Evolutionary conservation across 2,113 vertebrate species (phyloP).

Genomic region (Syngnathus floridae): DNA sequence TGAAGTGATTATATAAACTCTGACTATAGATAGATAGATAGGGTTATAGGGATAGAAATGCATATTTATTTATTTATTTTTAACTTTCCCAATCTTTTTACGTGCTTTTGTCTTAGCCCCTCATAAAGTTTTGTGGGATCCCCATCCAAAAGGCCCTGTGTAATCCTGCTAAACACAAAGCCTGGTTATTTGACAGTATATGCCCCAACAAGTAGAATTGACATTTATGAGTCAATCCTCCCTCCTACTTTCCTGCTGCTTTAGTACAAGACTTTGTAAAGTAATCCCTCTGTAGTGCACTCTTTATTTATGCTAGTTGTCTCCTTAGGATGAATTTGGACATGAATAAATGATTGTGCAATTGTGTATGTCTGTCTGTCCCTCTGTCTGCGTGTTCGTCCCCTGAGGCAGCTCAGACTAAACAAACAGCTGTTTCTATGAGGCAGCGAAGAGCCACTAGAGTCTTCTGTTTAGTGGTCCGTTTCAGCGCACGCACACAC

Average conservation of each 20-base stretch:
- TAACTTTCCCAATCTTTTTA: too few relatives aligned
- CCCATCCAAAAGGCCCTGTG: not conserved
- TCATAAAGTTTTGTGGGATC: not conserved
- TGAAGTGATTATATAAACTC: too few relatives aligned
- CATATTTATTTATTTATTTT: too few relatives aligned
- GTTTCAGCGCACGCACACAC: conserved; percentile 41
- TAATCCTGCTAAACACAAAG: not conserved
- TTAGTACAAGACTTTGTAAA: conserved; percentile 38
- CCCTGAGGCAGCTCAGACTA: conserved; percentile 58
- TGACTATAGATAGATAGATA: too few relatives aligned
- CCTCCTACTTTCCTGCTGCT: conserved; percentile 8
- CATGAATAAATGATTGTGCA: conserved; percentile 60
- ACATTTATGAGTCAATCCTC: conserved; percentile 6
- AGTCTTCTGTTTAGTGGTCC: conserved; percentile 61
- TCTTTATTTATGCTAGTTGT: conserved; percentile 47
- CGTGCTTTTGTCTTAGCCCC: not conserved
- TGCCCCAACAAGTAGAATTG: conserved; percentile 5
- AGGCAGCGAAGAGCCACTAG: conserved; percentile 57
- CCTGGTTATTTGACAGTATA: not conserved
- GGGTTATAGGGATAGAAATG: not conserved
- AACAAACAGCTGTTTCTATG: conserved; percentile 68
- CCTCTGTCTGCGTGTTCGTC: conserved; percentile 55
- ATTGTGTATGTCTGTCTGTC: conserved; percentile 58
- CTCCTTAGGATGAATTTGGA: conserved; percentile 45
- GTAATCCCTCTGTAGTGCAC: conserved; percentile 34